Evolutionary conservation across 2,888 invertebrate species (phyloP).

Genomic region (Parthenolecanium corni): DNA sequence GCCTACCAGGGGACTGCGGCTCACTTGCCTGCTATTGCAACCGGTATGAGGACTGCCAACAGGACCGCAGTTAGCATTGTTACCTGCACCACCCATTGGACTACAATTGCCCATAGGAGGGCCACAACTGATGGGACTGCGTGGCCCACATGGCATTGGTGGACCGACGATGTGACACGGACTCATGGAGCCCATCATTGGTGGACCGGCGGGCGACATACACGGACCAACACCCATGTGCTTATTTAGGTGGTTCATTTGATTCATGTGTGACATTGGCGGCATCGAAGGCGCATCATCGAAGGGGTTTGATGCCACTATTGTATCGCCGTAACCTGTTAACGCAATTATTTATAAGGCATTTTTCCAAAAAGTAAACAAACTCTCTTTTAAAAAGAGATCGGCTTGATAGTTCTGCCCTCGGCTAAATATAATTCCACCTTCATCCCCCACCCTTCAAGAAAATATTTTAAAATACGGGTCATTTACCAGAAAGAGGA

Average conservation of each 20-base stretch:
- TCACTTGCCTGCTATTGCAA: slow-evolving; percentile 18
- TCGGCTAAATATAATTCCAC: too few species aligned
- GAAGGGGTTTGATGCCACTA: slow-evolving; percentile 88
- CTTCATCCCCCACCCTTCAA: too few species aligned
- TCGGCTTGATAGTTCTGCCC: neutral
- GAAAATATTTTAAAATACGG: too few species aligned
- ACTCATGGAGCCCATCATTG: slow-evolving; percentile 37
- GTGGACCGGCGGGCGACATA: slow-evolving; percentile 31
- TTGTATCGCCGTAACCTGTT: slow-evolving; percentile 78
- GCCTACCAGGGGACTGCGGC: slow-evolving; percentile 34
- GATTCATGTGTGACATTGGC: slow-evolving; percentile 40
- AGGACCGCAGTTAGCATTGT: slow-evolving; percentile 33
- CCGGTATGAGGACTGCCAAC: slow-evolving; percentile 42
- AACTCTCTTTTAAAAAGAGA: slow-evolving; percentile 22
- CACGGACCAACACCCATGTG: slow-evolving; percentile 25
- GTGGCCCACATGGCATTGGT: slow-evolving; percentile 46
- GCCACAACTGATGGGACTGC: slow-evolving; percentile 42
- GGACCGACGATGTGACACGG: slow-evolving; percentile 50
- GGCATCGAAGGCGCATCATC: slow-evolving; percentile 61
- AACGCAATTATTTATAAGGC: too few species aligned
- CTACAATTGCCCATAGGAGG: slow-evolving; percentile 55
- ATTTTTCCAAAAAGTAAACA: too few species aligned
- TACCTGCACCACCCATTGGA: slow-evolving; percentile 36
- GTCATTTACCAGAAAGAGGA: slow-evolving; percentile 56
- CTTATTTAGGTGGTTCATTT: slow-evolving; percentile 28